Evolutionary conservation across 2,113 vertebrate species (phyloP).

Genomic region (Cisticola juncidis): DNA sequence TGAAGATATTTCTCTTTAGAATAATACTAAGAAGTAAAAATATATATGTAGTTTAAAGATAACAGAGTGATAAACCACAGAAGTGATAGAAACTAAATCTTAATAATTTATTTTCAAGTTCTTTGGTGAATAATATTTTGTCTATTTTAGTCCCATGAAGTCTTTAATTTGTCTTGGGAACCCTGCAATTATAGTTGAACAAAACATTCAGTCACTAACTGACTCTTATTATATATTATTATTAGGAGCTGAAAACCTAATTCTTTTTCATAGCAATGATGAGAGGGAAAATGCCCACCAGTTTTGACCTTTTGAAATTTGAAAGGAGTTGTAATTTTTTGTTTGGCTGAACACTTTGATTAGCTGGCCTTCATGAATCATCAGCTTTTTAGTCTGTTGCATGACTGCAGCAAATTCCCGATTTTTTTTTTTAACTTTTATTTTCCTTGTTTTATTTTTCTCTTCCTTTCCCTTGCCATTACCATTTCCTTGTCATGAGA

Average conservation of each 20-base stretch:
- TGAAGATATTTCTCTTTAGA: not conserved
- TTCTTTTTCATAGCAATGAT: not conserved
- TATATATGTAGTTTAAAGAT: not conserved
- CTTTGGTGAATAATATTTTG: not conserved
- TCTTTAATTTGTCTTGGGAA: not conserved
- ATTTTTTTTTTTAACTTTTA: not conserved
- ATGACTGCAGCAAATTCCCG: not conserved
- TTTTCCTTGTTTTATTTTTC: not conserved
- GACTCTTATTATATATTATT: not conserved
- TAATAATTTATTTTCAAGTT: not conserved
- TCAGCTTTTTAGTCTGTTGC: not conserved
- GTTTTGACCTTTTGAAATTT: not conserved
- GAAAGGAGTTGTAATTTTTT: not conserved
- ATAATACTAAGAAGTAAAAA: not conserved
- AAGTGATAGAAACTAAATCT: not conserved
- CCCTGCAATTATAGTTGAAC: not conserved
- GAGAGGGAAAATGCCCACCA: not conserved
- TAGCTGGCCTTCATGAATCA: not conserved
- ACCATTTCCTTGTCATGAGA: not conserved
- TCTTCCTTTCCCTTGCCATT: not conserved
- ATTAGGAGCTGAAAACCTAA: not conserved
- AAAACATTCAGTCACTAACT: conserved; percentile 10
- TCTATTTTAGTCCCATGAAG: not conserved
- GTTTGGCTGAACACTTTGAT: not conserved
- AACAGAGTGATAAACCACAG: not conserved